Percentiles rank a stretch among this genome's conserved stretches.
Evolutionary conservation across 2,113 vertebrate genomes (phyloP).

Genomic region (Rissa tridactyla): DNA sequence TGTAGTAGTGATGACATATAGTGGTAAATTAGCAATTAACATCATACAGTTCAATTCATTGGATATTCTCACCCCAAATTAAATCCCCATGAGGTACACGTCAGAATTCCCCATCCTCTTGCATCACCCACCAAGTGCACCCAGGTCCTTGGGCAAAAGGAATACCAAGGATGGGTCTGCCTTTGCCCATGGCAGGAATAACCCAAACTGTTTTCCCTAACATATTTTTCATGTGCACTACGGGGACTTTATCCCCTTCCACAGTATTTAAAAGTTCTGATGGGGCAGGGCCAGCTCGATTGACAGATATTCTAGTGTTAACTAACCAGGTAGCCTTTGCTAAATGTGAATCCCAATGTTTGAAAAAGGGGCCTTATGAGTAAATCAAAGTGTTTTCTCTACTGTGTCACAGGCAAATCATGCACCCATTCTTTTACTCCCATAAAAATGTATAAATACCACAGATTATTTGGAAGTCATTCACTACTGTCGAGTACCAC

Average conservation of each 20-base stretch:
- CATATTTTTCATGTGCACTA: background rate
- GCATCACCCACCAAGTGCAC: background rate
- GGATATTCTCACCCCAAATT: background rate
- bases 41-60: background rate
- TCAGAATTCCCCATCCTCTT: background rate
- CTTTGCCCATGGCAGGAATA: background rate
- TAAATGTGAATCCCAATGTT: background rate
- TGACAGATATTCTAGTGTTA: background rate
- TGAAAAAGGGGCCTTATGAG: background rate
- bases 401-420: accelerated
- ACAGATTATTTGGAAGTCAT: background rate
- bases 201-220: background rate
- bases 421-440: background rate
- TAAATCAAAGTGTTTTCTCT: background rate
- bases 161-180: background rate
- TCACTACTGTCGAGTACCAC: background rate
- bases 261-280: background rate
- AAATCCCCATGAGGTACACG: background rate
- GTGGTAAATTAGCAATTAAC: background rate
- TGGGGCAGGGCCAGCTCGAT: background rate
- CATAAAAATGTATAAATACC: background rate
- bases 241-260: background rate
- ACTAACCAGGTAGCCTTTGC: background rate
- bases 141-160: background rate
- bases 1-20: background rate